phyloP scores from a whole-genome alignment of 2,888 invertebrate genomes.

The Leptinotarsa haldemani region DNA sequence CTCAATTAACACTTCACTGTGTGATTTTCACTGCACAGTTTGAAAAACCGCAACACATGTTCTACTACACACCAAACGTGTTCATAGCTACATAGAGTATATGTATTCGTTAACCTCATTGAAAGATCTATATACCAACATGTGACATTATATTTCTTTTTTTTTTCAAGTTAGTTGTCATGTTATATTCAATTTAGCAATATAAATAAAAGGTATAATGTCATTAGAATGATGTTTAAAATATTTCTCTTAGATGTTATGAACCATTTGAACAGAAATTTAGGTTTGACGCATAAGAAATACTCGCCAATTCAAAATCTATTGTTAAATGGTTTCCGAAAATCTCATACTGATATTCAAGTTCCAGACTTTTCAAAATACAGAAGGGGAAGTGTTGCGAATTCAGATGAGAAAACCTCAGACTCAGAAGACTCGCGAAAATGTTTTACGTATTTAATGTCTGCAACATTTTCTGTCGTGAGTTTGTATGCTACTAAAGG shows the following conservation, averaged over 20 bases:
- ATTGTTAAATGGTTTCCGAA: not conserved
- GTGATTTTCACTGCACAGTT: too few relatives aligned
- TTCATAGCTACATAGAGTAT: too few relatives aligned
- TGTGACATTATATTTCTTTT: too few relatives aligned
- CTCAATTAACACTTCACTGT: too few relatives aligned
- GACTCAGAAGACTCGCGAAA: constrained; percentile 75
- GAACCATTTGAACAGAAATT: not conserved
- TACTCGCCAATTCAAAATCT: not conserved
- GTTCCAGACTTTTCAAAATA: constrained; percentile 89
- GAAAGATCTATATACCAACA: too few relatives aligned
- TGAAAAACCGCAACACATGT: too few relatives aligned
- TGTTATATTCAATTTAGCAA: too few relatives aligned
- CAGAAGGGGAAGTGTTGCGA: constrained; percentile 75
- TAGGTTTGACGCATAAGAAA: not conserved
- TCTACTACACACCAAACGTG: too few relatives aligned
- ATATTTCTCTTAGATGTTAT: not conserved
- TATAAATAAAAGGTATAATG: too few relatives aligned
- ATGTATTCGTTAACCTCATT: too few relatives aligned
- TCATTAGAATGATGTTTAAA: not conserved
- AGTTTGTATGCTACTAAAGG: constrained; percentile 74
- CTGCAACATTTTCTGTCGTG: constrained; percentile 74
- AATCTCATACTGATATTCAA: constrained; percentile 86
- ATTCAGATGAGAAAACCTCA: constrained; percentile 68
- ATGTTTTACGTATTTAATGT: constrained; percentile 81
- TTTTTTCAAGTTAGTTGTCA: too few relatives aligned